phyloP scores from a whole-genome alignment of 1,140 invertebrate genomes.

The Phthorimaea operculella region DNA sequence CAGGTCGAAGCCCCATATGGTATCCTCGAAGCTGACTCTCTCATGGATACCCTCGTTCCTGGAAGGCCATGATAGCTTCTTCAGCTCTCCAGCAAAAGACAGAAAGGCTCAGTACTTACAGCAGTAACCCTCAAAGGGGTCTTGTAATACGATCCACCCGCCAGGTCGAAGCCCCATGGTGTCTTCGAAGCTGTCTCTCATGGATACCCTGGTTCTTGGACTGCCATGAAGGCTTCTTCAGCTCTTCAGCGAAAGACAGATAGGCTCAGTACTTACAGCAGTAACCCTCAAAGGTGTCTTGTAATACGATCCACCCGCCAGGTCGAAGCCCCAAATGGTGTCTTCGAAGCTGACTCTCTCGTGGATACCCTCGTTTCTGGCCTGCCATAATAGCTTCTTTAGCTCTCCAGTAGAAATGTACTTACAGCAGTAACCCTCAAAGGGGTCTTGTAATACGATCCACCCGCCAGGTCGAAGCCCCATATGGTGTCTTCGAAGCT shows the following conservation, averaged over 20 bases:
- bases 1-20: conserved; percentile 49
- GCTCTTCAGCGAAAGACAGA: conserved; percentile 20
- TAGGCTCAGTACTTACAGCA: conserved; percentile 22
- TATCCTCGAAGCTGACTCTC: conserved; percentile 47
- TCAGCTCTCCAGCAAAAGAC: conserved; percentile 22
- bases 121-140: conserved; percentile 33
- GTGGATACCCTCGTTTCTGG: conserved; percentile 46
- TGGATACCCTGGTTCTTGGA: conserved; percentile 48
- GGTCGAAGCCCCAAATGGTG: conserved; percentile 47
- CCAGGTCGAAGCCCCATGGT: conserved; percentile 17
- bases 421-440: conserved; percentile 41
- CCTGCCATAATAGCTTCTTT: conserved; percentile 38
- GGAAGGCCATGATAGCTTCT: conserved; percentile 41
- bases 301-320: conserved; percentile 41
- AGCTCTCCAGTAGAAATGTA: conserved; percentile 21
- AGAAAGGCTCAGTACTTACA: conserved; percentile 8
- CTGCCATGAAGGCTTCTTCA: conserved; percentile 37
- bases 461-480: conserved; percentile 48
- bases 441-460: conserved; percentile 36
- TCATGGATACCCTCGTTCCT: conserved; percentile 49
- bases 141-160: conserved; percentile 23
- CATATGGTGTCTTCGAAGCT: conserved; percentile 51
- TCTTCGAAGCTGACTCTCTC: conserved; percentile 52
- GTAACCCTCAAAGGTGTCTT: conserved; percentile 41
- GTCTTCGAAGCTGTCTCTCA: conserved; percentile 48